phyloP scores from a whole-genome alignment of 1,140 invertebrate species.

The Sitobion miscanthi region DNA sequence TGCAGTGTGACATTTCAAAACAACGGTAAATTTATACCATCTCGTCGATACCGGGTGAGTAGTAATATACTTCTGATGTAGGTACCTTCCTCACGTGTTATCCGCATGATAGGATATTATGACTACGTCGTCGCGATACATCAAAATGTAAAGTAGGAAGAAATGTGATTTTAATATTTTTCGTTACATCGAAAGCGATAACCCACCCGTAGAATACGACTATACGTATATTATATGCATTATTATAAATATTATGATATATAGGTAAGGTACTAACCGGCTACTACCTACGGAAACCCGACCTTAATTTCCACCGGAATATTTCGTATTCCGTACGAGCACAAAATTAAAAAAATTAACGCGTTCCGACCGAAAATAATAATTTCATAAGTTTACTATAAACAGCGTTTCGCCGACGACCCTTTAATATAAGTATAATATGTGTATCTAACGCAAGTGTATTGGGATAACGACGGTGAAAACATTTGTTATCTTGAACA shows the following conservation, averaged over 20 bases:
- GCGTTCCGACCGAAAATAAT: not conserved
- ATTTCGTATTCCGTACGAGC: not conserved
- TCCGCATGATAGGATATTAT: not conserved
- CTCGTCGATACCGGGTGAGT: not conserved
- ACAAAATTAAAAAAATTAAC: not conserved
- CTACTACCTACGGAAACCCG: not conserved
- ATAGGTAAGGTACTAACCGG: no score
- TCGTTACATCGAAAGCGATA: no score
- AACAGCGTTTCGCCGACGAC: not conserved
- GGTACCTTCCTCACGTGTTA: not conserved
- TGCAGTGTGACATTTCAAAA: not conserved
- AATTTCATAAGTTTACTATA: not conserved
- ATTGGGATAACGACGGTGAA: not conserved
- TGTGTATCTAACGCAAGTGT: not conserved
- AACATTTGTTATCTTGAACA: no score
- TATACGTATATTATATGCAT: no score
- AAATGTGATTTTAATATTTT: no score
- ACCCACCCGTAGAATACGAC: no score
- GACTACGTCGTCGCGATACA: not conserved
- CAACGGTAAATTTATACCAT: not conserved
- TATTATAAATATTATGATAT: no score
- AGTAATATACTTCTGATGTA: not conserved
- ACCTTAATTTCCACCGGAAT: not conserved
- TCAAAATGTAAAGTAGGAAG: not conserved
- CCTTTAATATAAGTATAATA: not conserved